Evolutionary conservation across 2,797 vertebrate species (phyloP), one percentile per base, ranked within the genome.

Genomic region (Synanceia verrucosa): DNA sequence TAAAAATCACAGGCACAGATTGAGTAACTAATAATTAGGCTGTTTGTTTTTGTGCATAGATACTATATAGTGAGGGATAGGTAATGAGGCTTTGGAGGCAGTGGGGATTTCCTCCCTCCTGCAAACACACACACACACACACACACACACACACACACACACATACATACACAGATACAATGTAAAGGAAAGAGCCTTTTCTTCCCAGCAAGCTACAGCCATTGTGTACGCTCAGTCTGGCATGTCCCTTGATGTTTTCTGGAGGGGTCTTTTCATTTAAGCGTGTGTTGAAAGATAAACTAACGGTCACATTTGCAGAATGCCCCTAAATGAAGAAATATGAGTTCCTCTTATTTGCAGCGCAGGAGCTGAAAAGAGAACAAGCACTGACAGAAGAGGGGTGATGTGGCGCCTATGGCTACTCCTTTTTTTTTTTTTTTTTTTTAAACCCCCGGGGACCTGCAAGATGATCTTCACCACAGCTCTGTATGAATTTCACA

Each of bases 401-500:
- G 39, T 52, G 24, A 73, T 60, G 56, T 53, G 39, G 16, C 8
- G 29, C 76, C 67, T 64, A 43, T 58, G 50, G 53, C 79, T 70
- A 39, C 53, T 56, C 51, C 70, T 69, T 70, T 63, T 62, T 36
- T 29, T 29, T 29, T 29, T 29, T 29, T 29, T 29, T 29, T 29
- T 29, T 29, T 41, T 41, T 41, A 0, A n/a, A 36, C 66, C 75
- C 70, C 24, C 0, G 5, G 48, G 63, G 62, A 70, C 14, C 53
- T 76, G 78, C 57, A 76, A 87, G 73, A 76, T 52, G 56, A 91
- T 88, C 81, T 77, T 71, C 62, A 63, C 68, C 26, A 61, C 70
- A 72, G 47, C 83, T 82, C 78, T 62, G 28, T 65, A 75, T 88
- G 86, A 91, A 93, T 92, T 92, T 92, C 86, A 74, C 61, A 83